Evolutionary conservation across 2,888 invertebrate species (phyloP).

Genomic region (Coecobrya sp.): DNA sequence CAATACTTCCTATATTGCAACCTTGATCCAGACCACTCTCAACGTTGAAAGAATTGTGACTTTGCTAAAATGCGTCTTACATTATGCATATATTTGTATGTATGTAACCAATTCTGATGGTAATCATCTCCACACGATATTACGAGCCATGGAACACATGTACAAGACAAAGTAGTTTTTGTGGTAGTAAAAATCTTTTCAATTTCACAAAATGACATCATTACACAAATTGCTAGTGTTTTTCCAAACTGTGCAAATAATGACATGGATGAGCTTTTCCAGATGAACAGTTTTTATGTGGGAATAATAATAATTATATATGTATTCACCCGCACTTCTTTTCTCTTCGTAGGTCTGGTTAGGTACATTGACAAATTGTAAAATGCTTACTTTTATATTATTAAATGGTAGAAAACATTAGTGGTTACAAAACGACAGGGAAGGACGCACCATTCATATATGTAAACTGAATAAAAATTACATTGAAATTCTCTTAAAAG

Average conservation of each 20-base stretch:
- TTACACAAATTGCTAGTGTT: constrained; percentile 36
- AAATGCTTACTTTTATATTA: neutral
- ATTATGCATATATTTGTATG: neutral
- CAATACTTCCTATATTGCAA: neutral
- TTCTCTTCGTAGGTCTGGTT: no score
- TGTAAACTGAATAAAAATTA: neutral
- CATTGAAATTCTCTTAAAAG: constrained; percentile 69
- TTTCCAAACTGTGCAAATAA: constrained; percentile 1
- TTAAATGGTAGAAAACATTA: neutral
- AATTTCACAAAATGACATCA: constrained; percentile 64
- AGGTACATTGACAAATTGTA: no score
- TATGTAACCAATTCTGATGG: neutral
- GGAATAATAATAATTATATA: constrained; percentile 1
- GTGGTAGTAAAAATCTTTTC: constrained; percentile 16
- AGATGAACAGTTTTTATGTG: neutral
- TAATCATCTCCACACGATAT: neutral
- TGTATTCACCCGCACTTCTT: neutral
- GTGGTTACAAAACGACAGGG: neutral
- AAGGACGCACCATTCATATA: neutral
- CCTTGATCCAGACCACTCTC: constrained; percentile 66
- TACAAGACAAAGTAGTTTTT: no score
- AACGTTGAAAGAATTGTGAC: constrained; percentile 62
- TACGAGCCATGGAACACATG: no score
- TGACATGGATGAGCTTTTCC: neutral
- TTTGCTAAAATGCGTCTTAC: neutral